A percentile compares a stretch with the other conserved stretches of the same genome.
phyloP scores from a whole-genome alignment of 1,140 invertebrate genomes.

The Nephotettix cincticeps region DNA sequence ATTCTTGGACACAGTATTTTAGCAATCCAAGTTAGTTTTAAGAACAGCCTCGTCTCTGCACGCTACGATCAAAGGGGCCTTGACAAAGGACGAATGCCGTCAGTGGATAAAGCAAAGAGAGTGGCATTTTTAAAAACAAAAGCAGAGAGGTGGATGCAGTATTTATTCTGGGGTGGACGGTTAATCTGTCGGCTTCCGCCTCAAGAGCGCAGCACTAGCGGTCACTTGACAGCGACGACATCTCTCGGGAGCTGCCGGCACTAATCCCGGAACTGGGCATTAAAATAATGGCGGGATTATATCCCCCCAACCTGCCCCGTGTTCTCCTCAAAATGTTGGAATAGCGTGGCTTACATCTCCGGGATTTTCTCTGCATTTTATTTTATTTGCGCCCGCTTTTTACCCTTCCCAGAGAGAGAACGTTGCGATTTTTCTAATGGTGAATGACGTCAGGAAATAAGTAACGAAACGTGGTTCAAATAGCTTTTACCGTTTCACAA shows the following conservation, averaged over 20 bases:
- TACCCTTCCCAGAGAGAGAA: no score
- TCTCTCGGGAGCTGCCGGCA: conserved; percentile 7
- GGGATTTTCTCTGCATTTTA: conserved; percentile 8
- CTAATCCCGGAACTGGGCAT: conserved; percentile 27
- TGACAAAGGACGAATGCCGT: background rate
- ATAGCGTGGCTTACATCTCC: conserved; percentile 4
- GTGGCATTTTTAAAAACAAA: background rate
- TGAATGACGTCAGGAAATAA: no score
- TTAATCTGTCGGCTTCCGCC: conserved; percentile 24
- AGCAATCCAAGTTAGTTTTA: no score
- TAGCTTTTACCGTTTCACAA: no score
- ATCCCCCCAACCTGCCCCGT: background rate
- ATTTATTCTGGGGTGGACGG: conserved; percentile 1
- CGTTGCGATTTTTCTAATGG: no score
- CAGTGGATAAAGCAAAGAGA: background rate
- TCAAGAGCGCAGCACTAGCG: background rate
- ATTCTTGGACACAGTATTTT: no score
- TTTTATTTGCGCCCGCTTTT: background rate
- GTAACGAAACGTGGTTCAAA: no score
- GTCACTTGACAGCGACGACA: conserved; percentile 24
- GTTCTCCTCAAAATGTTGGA: conserved; percentile 1
- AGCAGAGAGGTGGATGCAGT: conserved; percentile 8
- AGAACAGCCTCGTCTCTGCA: no score
- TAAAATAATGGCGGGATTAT: conserved; percentile 27
- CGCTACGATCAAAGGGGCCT: no score